Conservation (phyloP, 2,888 invertebrate species). For the Seira sanloemensis region DNA sequence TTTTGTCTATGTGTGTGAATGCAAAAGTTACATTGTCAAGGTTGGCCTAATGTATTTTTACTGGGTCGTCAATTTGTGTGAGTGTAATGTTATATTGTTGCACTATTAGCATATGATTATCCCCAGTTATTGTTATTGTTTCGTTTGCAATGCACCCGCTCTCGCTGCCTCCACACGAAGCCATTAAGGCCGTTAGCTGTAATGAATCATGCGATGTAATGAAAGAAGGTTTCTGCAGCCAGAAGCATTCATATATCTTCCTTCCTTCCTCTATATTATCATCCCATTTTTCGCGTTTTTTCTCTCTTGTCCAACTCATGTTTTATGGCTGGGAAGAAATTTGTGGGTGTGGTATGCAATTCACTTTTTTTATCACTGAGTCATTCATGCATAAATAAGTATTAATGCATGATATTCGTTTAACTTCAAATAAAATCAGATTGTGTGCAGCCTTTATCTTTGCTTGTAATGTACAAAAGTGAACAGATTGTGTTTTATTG, state of each 20-base stretch:
- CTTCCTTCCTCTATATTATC: not conserved
- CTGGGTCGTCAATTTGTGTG: conserved; percentile 9
- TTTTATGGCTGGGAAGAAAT: not conserved
- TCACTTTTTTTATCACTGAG: not conserved
- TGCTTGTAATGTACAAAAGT: not conserved
- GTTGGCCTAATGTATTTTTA: conserved; percentile 24
- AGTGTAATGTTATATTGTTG: conserved; percentile 8
- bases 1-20: not conserved
- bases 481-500: not conserved
- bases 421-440: not conserved
- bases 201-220: conserved; percentile 34
- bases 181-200: not conserved
- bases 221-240: not conserved
- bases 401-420: not conserved
- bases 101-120: conserved; percentile 14
- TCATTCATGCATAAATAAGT: conserved; percentile 5
- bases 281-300: not conserved
- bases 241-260: conserved; percentile 10
- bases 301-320: not conserved
- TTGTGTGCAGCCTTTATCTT: not conserved
- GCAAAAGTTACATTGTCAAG: conserved; percentile 52
- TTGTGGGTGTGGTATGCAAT: conserved; percentile 14
- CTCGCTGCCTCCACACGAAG: not conserved
- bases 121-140: conserved; percentile 8
- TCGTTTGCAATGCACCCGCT: conserved; percentile 1